These are phyloP conservation scores for Neoseiulus cucumeris DNA, from an alignment of 1,140 invertebrate species.

Conservation along the genomic window DNA sequence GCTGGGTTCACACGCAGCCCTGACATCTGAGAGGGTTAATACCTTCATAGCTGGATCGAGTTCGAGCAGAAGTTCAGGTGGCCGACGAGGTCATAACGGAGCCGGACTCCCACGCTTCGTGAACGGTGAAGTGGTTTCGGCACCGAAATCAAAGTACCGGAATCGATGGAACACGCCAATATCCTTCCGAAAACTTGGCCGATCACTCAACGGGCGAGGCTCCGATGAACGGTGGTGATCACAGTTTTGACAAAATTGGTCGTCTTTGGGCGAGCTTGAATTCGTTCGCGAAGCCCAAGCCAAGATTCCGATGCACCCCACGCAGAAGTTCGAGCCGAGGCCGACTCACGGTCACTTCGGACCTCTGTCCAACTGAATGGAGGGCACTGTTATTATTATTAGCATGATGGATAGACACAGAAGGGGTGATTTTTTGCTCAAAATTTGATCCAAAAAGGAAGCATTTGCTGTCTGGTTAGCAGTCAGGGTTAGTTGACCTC, in stretches of 20 bases:
- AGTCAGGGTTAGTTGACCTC: not conserved
- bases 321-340: no score
- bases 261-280: no score
- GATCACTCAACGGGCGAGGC: no score
- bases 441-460: conserved; percentile 9
- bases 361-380: no score
- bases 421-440: conserved; percentile 7
- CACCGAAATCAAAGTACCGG: no score
- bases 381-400: conserved; percentile 7
- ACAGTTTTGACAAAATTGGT: no score
- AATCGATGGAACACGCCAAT: no score
- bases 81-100: conserved; percentile 7
- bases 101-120: not conserved
- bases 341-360: no score
- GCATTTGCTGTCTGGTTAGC: conserved; percentile 1
- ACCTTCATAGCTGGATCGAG: not conserved
- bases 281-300: no score
- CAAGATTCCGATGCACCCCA: no score
- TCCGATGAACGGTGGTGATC: no score
- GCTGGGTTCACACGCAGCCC: not conserved
- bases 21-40: conserved; percentile 10
- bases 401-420: conserved; percentile 9
- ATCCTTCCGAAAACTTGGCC: no score
- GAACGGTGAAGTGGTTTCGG: not conserved
- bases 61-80: not conserved